Base-by-base conservation (phyloP, 35 echinoderm and acorn worm species). In the Acanthaster planci region DNA sequence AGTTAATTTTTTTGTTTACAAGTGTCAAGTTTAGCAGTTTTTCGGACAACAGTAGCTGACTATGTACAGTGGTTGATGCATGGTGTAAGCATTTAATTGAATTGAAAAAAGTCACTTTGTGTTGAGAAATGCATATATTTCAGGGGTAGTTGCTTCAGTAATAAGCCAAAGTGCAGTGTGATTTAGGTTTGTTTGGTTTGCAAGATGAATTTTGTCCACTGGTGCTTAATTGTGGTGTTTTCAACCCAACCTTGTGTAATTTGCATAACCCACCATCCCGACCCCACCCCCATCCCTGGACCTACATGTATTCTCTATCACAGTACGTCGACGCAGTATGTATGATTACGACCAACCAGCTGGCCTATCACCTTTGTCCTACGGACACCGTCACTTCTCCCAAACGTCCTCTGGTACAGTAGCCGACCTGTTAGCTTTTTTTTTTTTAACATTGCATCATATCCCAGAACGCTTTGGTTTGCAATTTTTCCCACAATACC, bases 341-440 rank as follows among this genome's bases (percentile, higher is more conserved):
- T 72, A 72, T 7, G 64, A 72, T 34, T 72, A 72, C n/a, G 64
- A 72, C 34, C 64, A 72, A 29, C 64, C 64, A 35, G 64, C 34
- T 9, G 23, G 64, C 64, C 30, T 15, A 31, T 72, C 64, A 14
- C 64, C 64, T 26, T 27, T 72, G 18, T 26, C 64, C 19, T 72
- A 72, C 23, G 64, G 64, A 31, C 23, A 35, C 34, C 64, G 64
- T 26, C 30, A 12, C 34, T 59, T 59, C 19, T 47, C 42, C 42
- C 42, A 47, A 47, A 47, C 42, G 42, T 72, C 64, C 64, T 72
- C 64, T 34, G 64, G 64, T 72, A 72, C 64, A 72, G 64, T 72
- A 72, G 29, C 23, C 23, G 64, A 26, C 19, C 64, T n/a, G 34
- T 14, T 27, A 72, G 34, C 64, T 9, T 72, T 30, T 0, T 7